Evolutionary conservation across 2,888 invertebrate species (phyloP).

Genomic region (Erebia epiphron): DNA sequence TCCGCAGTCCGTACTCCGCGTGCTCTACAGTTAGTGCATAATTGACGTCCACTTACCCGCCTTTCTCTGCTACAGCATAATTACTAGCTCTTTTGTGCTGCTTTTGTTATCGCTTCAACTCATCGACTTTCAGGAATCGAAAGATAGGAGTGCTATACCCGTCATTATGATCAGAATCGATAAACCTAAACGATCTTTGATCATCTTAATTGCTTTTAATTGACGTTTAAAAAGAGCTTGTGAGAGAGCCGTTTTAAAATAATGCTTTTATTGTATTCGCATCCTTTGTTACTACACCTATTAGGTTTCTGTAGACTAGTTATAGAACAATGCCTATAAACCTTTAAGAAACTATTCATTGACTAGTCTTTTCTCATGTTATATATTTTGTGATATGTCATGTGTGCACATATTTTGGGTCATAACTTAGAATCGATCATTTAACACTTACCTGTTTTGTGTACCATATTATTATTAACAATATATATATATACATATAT

Average conservation of each 20-base stretch:
- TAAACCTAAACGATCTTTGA: constrained; percentile 18
- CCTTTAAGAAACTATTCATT: no score
- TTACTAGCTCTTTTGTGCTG: constrained; percentile 26
- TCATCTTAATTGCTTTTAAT: constrained; percentile 17
- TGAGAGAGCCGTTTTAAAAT: neutral
- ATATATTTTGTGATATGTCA: no score
- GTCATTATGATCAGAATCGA: constrained; percentile 18
- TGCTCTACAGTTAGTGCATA: constrained; percentile 14
- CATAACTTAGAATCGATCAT: no score
- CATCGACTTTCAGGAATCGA: constrained; percentile 3
- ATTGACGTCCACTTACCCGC: constrained; percentile 28
- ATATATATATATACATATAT: no score
- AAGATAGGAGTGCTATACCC: neutral
- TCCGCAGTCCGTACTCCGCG: neutral
- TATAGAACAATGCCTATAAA: no score
- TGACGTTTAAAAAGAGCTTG: constrained; percentile 15
- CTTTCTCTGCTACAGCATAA: constrained; percentile 28
- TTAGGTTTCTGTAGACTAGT: no score
- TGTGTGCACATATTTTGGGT: no score
- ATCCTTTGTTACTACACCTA: neutral
- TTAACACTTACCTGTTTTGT: no score
- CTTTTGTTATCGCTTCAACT: constrained; percentile 18
- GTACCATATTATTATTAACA: no score
- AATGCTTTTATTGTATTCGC: neutral
- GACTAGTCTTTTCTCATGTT: no score